A percentile compares a stretch with the other conserved stretches of the same genome.
Conservation (phyloP, 2,888 invertebrate species). For the Andrena bucephala region DNA sequence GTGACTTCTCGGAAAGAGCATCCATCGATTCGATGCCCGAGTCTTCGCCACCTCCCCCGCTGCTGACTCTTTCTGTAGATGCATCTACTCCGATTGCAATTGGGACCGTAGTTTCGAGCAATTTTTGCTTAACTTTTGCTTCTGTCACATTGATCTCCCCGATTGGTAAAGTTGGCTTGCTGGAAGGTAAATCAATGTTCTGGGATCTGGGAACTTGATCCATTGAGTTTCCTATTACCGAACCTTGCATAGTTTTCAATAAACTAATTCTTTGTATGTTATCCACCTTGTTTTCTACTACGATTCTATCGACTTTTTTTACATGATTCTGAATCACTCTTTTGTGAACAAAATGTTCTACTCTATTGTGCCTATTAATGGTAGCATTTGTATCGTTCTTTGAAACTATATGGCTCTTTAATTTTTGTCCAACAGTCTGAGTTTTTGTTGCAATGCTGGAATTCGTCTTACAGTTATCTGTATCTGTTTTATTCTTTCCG, state of each 20-base stretch:
- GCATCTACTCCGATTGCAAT: conserved; percentile 76
- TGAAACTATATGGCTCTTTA: conserved; percentile 79
- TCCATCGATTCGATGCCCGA: conserved; percentile 97
- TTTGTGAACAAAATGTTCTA: conserved; percentile 74
- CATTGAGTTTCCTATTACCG: conserved; percentile 67
- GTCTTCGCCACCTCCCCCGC: conserved; percentile 90
- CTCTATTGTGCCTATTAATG: conserved; percentile 77
- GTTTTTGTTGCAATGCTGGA: conserved; percentile 67
- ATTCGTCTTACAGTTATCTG: conserved; percentile 69
- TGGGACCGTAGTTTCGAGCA: conserved; percentile 85
- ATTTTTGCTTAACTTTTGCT: conserved; percentile 87
- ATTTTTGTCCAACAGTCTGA: conserved; percentile 75
- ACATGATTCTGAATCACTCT: conserved; percentile 79
- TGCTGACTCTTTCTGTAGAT: conserved; percentile 75
- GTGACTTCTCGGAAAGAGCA: conserved; percentile 95
- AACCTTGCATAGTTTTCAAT: conserved; percentile 75
- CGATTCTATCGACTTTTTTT: conserved; percentile 71
- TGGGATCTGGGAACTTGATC: conserved; percentile 70
- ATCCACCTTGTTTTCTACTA: conserved; percentile 70
- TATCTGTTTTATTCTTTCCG: conserved; percentile 71
- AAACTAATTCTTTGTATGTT: conserved; percentile 79
- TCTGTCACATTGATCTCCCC: conserved; percentile 86
- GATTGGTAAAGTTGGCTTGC: conserved; percentile 81
- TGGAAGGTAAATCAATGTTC: conserved; percentile 60
- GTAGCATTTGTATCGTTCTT: conserved; percentile 71